Evolutionary conservation across 2,797 vertebrate genomes (phyloP).

Genomic region (Xiphorhynchus erythropygius): DNA sequence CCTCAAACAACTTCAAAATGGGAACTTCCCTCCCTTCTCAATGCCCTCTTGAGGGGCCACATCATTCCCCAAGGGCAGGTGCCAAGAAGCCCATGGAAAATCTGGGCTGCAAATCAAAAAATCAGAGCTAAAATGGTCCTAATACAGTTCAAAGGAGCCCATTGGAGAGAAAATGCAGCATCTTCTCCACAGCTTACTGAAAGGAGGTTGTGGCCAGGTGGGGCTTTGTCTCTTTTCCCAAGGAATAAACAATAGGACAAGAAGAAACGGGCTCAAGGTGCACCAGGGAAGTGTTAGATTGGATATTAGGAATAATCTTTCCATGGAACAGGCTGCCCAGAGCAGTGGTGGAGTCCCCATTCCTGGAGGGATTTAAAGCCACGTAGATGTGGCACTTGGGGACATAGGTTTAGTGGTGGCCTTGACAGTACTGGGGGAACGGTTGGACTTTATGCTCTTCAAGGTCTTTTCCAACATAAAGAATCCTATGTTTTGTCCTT

Average conservation of each 20-base stretch:
- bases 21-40: not conserved
- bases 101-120: not conserved
- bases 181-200: not conserved
- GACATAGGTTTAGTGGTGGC: not conserved
- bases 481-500: not conserved
- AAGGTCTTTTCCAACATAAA: not conserved
- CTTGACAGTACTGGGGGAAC: not conserved
- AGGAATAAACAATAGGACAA: not conserved
- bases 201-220: not conserved
- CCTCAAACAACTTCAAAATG: not conserved
- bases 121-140: not conserved
- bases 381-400: not conserved
- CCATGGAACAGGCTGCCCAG: not conserved
- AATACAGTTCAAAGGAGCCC: not conserved
- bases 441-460: not conserved
- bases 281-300: not conserved
- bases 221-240: rapidly evolving
- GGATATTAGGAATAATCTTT: not conserved
- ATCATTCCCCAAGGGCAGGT: rapidly evolving
- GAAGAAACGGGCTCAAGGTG: not conserved
- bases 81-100: not conserved
- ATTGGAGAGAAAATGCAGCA: not conserved
- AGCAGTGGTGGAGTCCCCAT: not conserved
- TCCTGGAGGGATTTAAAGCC: not conserved
- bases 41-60: not conserved